Evolutionary conservation across 37 sponge, comb jelly and placozoan species (phyloP), one percentile per base, ranked within the genome.

Genomic region (Agelas oroides): DNA sequence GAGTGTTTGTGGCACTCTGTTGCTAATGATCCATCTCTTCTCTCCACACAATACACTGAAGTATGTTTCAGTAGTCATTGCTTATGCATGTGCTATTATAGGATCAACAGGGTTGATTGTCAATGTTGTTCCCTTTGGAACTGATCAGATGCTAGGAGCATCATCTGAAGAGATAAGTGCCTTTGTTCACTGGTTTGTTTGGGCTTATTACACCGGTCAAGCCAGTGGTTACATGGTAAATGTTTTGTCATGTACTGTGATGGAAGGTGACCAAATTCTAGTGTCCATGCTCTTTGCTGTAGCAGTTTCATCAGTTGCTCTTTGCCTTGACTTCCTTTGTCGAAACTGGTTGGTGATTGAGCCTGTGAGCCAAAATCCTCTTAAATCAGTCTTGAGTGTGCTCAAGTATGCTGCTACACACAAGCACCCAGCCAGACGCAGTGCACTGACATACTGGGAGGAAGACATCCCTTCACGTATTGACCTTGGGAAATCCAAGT

Each of bases 401-500:
- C 31, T 75, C 30, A 75, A 75, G 35, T 30, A 52, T 56, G 8
- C 59, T 1, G 46, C 32, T 34, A 75, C 24, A 19, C 54, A 40
- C 34, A 75, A 57, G 2, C 53, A 24, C 17, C 76, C 76, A 25
- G 36, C 19, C 13, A 52, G 24, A 24, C 46, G 59, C 24, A 75
- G 76, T 57, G 76, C 76, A 19, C 31, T 58, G 12, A 34, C 23
- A 11, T 83, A 52, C 33, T 75, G 20, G 76, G 59, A 30, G 34
- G 68, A 19, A 12, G 27, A n/a, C 8, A 27, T 30, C 17, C 76
- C 76, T 28, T 58, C 30, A 25, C 76, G 76, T 5, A 30, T 75
- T 12, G 59, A 75, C 33, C 6, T 27, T 0, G 76, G 33, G 17
- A 75, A 52, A 24, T 27, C 27, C 2, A 55, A 52, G 20, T 52